Percentiles rank a stretch among this genome's conserved stretches.
Evolutionary conservation across 2,113 vertebrate species (phyloP).

Genomic region (Myiopsitta monachus): DNA sequence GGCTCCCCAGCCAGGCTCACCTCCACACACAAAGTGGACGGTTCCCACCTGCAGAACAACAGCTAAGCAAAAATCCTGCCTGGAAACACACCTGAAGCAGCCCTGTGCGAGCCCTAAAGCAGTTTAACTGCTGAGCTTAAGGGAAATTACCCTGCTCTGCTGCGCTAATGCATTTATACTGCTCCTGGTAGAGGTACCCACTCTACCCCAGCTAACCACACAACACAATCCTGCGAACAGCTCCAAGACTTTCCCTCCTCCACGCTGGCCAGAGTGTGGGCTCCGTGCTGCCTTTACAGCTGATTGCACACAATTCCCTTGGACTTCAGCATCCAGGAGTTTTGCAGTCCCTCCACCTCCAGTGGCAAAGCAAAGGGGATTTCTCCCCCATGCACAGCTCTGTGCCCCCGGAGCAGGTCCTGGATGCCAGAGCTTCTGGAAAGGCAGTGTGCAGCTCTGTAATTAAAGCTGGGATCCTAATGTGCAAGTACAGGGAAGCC

Average conservation of each 20-base stretch:
- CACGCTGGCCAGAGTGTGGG: accelerated
- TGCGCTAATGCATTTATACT: neutral
- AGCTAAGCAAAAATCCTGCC: neutral
- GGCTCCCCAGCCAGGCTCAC: neutral
- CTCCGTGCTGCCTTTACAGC: neutral
- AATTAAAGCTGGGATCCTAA: slow-evolving; percentile 20
- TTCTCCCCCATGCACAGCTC: neutral
- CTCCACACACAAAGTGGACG: neutral
- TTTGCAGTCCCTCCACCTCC: neutral
- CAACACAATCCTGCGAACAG: accelerated
- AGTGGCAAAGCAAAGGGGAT: neutral
- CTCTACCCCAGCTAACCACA: neutral
- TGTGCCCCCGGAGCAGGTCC: neutral
- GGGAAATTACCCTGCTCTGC: neutral
- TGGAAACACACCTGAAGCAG: neutral
- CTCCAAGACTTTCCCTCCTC: neutral
- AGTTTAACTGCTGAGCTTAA: neutral
- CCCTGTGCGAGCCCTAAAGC: neutral
- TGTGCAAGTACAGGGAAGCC: neutral
- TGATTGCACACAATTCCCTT: neutral
- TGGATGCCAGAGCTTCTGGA: neutral
- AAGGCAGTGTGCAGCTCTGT: neutral
- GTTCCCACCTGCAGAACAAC: neutral
- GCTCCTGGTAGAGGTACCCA: neutral
- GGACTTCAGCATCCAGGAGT: neutral